phyloP scores from a whole-genome alignment of 2,113 vertebrate genomes.

The Pedionomus torquatus region DNA sequence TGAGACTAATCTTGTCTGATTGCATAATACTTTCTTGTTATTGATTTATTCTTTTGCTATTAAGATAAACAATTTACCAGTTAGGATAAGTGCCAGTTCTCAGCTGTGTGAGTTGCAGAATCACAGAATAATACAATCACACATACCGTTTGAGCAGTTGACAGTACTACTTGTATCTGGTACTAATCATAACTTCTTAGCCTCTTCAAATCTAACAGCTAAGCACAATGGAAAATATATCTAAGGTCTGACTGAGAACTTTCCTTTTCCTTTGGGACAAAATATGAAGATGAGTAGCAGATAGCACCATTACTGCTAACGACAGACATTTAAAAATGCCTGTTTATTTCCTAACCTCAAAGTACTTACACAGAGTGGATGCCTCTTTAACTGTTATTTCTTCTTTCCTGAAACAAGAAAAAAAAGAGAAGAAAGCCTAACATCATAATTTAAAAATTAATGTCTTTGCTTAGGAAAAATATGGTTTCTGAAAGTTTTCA shows the following conservation, averaged over 20 bases:
- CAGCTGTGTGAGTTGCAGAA: neutral
- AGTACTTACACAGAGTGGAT: neutral
- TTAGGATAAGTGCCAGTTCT: neutral
- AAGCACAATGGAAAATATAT: neutral
- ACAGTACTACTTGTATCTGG: neutral
- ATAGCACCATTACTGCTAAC: neutral
- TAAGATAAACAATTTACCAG: slow-evolving; percentile 11
- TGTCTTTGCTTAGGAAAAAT: neutral
- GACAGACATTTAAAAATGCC: neutral
- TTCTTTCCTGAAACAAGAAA: neutral
- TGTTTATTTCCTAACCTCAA: neutral
- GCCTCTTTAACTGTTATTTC: neutral
- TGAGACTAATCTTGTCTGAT: neutral
- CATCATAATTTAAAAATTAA: neutral
- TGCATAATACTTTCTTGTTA: neutral
- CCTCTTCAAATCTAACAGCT: neutral
- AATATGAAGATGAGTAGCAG: neutral
- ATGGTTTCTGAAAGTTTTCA: neutral
- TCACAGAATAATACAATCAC: neutral
- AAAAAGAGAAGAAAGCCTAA: neutral
- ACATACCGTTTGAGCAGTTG: neutral
- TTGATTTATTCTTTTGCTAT: slow-evolving; percentile 1
- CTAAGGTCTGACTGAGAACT: neutral
- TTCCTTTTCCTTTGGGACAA: neutral
- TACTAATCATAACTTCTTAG: neutral